These are phyloP conservation scores for Rotaria sp. DNA, from an alignment of 2,888 invertebrate species.

Conservation along the genomic window DNA sequence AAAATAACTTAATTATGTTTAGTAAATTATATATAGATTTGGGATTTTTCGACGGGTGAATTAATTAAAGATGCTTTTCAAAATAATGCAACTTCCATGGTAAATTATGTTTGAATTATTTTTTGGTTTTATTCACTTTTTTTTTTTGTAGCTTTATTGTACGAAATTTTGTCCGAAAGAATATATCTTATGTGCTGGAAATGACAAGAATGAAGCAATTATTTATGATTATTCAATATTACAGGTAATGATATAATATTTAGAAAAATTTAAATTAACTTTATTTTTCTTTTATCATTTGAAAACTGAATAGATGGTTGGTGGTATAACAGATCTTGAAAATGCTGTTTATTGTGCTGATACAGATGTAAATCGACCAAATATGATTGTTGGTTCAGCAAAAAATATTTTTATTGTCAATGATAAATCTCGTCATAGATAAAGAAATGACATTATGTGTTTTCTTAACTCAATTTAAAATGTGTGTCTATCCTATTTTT, in stretches of 20 bases:
- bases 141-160: slow-evolving; percentile 50
- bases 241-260: slow-evolving; percentile 46
- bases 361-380: slow-evolving; percentile 31
- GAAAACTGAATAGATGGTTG: neutral
- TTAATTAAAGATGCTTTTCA: slow-evolving; percentile 50
- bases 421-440: slow-evolving; percentile 22
- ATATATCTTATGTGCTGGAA: slow-evolving; percentile 53
- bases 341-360: slow-evolving; percentile 35
- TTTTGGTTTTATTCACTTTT: no score
- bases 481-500: no score
- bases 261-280: neutral
- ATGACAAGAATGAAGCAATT: slow-evolving; percentile 51
- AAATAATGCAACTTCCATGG: slow-evolving; percentile 34
- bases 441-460: neutral
- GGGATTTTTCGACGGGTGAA: slow-evolving; percentile 51
- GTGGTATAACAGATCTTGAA: slow-evolving; percentile 34
- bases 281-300: neutral
- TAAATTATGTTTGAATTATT: neutral
- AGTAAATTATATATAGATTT: slow-evolving; percentile 50
- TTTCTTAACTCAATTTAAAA: no score
- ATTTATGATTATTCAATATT: slow-evolving; percentile 54
- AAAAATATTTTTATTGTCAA: slow-evolving; percentile 28
- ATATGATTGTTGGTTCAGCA: slow-evolving; percentile 36
- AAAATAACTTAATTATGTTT: no score
- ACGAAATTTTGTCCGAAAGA: slow-evolving; percentile 55